A percentile compares a stretch with the other conserved stretches of the same genome.
Evolutionary conservation across 2,888 invertebrate genomes (phyloP).

Genomic region (Camponotus fellah): DNA sequence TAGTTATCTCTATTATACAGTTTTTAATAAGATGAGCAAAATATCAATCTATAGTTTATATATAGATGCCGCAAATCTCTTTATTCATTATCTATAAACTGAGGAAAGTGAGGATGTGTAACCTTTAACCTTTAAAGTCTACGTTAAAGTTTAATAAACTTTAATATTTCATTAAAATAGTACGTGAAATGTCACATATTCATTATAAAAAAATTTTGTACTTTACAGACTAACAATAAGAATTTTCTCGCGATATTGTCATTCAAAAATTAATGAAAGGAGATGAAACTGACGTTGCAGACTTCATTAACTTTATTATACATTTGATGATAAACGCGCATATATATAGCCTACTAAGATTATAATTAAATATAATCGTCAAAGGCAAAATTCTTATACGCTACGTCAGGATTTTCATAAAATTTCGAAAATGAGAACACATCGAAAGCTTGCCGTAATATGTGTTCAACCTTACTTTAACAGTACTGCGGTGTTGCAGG

Average conservation of each 20-base stretch:
- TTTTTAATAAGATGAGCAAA: not conserved
- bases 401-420: constrained; percentile 11
- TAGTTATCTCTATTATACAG: not conserved
- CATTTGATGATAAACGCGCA: not conserved
- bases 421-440: constrained; percentile 17
- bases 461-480: constrained; percentile 36
- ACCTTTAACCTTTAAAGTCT: not conserved
- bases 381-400: not conserved
- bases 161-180: constrained; percentile 1
- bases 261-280: not conserved
- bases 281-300: not conserved
- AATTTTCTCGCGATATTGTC: not conserved
- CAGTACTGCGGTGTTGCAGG: constrained; percentile 49
- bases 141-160: not conserved
- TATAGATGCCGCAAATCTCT: not conserved
- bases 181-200: not conserved
- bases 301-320: not conserved
- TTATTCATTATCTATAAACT: not conserved
- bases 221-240: not conserved
- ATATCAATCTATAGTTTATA: not conserved
- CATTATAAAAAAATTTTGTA: not conserved
- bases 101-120: not conserved
- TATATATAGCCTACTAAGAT: not conserved
- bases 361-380: constrained; percentile 12
- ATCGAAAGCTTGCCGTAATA: constrained; percentile 16